Evolutionary conservation across 2,888 invertebrate genomes (phyloP).

Genomic region (Rhyacophila evoluta): DNA sequence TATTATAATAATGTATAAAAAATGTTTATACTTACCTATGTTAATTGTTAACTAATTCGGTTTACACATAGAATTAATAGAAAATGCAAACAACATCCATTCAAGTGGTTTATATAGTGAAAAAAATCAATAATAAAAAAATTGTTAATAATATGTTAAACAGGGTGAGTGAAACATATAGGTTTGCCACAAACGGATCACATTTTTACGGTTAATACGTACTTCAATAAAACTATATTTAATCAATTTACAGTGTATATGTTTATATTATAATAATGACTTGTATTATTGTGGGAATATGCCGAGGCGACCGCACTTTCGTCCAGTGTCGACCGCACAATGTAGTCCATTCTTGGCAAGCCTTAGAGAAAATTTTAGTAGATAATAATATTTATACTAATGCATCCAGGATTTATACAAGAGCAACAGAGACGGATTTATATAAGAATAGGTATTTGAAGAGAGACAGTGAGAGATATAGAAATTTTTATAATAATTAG

Average conservation of each 20-base stretch:
- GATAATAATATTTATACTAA: not conserved
- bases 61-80: slow-evolving; percentile 37
- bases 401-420: slow-evolving; percentile 33
- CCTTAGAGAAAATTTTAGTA: not conserved
- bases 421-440: slow-evolving; percentile 47
- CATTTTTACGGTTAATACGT: too few relatives aligned
- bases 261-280: too few relatives aligned
- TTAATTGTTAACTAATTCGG: not conserved
- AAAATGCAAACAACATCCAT: slow-evolving; percentile 45
- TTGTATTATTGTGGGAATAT: too few relatives aligned
- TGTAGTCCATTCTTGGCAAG: too few relatives aligned
- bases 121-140: slow-evolving; percentile 8
- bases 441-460: slow-evolving; percentile 33
- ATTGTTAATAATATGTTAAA: not conserved
- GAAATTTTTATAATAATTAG: not conserved
- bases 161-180: slow-evolving; percentile 20
- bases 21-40: too few relatives aligned
- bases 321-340: too few relatives aligned
- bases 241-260: too few relatives aligned
- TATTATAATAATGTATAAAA: too few relatives aligned
- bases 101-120: slow-evolving; percentile 32
- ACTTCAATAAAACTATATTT: too few relatives aligned
- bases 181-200: too few relatives aligned
- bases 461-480: slow-evolving; percentile 46
- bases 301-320: too few relatives aligned